Evolutionary conservation across 2,888 invertebrate species (phyloP).

Genomic region (Drosophila fulvimacula): DNA sequence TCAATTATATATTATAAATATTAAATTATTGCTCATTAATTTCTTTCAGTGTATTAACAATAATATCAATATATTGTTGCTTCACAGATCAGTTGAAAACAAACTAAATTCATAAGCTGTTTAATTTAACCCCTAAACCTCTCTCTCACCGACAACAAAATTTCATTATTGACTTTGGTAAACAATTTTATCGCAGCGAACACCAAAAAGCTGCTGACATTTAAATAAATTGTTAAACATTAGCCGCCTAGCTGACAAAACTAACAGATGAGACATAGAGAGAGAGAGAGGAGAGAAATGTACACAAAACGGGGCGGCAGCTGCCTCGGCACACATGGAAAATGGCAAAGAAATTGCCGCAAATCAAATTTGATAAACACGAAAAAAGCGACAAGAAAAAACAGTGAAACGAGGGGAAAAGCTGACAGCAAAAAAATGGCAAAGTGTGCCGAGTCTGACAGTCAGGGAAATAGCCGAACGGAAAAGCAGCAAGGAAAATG

Average conservation of each 20-base stretch:
- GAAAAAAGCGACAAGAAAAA: slow-evolving; percentile 56
- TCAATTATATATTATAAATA: no score
- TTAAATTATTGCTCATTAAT: no score
- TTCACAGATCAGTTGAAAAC: neutral
- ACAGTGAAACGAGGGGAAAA: slow-evolving; percentile 63
- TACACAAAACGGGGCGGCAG: slow-evolving; percentile 52
- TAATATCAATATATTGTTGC: neutral
- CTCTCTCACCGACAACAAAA: neutral
- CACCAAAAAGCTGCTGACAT: slow-evolving; percentile 70
- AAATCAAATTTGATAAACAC: slow-evolving; percentile 82
- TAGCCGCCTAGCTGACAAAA: slow-evolving; percentile 61
- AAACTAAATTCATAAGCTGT: neutral
- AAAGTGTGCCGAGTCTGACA: slow-evolving; percentile 76
- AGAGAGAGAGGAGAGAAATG: neutral
- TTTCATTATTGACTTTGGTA: slow-evolving; percentile 11
- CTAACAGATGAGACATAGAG: slow-evolving; percentile 65
- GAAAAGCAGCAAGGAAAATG: slow-evolving; percentile 69
- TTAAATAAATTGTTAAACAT: slow-evolving; percentile 78
- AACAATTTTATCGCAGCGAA: slow-evolving; percentile 40
- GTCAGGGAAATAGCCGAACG: slow-evolving; percentile 42
- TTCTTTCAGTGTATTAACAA: no score
- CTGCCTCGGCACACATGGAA: slow-evolving; percentile 59
- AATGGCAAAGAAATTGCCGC: slow-evolving; percentile 79
- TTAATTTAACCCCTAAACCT: no score
- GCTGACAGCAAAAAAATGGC: slow-evolving; percentile 77